Percentiles rank a stretch among this genome's conserved stretches.
Evolutionary conservation across 2,797 vertebrate genomes (phyloP).

Genomic region (Thalassophryne amazonica): DNA sequence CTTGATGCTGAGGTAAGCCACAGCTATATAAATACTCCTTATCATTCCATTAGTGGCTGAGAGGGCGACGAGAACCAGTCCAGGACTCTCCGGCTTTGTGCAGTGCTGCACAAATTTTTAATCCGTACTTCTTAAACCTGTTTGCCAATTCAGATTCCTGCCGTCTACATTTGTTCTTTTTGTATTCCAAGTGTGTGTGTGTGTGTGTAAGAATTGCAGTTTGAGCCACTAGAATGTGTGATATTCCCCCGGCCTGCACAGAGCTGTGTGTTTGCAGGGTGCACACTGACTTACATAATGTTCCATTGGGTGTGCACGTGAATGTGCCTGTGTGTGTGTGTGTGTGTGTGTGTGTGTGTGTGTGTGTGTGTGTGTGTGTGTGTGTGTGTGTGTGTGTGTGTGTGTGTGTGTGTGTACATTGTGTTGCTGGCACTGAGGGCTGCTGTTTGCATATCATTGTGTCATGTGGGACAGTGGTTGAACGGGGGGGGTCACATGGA

Average conservation of each 20-base stretch:
- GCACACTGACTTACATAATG: no score
- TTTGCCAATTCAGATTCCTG: not conserved
- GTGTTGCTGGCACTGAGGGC: conserved; percentile 40
- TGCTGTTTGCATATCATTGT: conserved; percentile 46
- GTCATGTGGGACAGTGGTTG: conserved; percentile 31
- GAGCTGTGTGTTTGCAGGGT: conserved; percentile 53
- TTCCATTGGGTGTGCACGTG: no score
- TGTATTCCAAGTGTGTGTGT: not conserved
- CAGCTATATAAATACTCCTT: no score
- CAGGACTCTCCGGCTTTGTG: not conserved
- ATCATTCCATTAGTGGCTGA: no score
- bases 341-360: not conserved
- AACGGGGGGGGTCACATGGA: conserved; percentile 11
- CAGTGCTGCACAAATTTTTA: not conserved
- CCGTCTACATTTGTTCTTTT: not conserved
- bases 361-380: conserved; percentile 6
- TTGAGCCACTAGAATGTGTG: conserved; percentile 45
- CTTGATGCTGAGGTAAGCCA: not conserved
- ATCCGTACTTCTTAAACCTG: not conserved
- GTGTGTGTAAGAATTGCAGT: conserved; percentile 5
- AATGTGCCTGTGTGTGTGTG: conserved; percentile 2
- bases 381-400: conserved; percentile 5
- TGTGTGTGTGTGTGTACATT: conserved; percentile 3
- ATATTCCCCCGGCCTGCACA: conserved; percentile 60
- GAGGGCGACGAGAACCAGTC: not conserved